Evolutionary conservation across 2,113 vertebrate species (phyloP).

Genomic region (Synchiropus splendidus): DNA sequence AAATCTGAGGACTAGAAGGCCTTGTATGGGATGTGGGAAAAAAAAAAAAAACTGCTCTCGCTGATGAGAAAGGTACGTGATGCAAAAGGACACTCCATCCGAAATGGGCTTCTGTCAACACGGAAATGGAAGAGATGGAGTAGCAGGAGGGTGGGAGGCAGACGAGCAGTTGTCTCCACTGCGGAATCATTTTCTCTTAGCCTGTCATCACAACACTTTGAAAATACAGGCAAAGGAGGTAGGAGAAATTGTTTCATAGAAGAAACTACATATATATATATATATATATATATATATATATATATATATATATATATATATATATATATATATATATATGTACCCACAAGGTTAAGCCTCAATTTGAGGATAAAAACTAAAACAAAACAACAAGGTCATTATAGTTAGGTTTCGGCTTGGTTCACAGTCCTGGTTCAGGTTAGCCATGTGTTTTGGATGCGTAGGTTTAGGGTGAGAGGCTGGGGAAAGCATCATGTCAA

Average conservation of each 20-base stretch:
- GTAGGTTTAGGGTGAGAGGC: no score
- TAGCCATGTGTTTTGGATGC: no score
- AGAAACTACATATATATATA: no score
- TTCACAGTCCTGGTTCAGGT: no score
- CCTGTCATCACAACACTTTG: slow-evolving; percentile 25
- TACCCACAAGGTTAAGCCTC: no score
- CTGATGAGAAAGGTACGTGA: slow-evolving; percentile 64
- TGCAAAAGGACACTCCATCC: slow-evolving; percentile 64
- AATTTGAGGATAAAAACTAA: no score
- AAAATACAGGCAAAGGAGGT: slow-evolving; percentile 16
- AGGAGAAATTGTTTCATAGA: slow-evolving; percentile 14
- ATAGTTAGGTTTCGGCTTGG: no score
- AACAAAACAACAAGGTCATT: no score
- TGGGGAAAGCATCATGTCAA: no score
- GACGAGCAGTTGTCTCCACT: slow-evolving; percentile 30
- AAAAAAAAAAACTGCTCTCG: slow-evolving; percentile 30
- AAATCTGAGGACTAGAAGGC: slow-evolving; percentile 61
- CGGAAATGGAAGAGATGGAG: slow-evolving; percentile 32
- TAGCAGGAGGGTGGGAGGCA: slow-evolving; percentile 14
- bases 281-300: no score
- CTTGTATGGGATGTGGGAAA: slow-evolving; percentile 45
- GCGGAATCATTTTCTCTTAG: slow-evolving; percentile 30
- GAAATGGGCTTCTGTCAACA: slow-evolving; percentile 50
- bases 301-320: no score
- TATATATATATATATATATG: no score